These are phyloP conservation scores for Aphelinus certus DNA, from an alignment of 1,140 invertebrate genomes.

Conservation along the genomic window DNA sequence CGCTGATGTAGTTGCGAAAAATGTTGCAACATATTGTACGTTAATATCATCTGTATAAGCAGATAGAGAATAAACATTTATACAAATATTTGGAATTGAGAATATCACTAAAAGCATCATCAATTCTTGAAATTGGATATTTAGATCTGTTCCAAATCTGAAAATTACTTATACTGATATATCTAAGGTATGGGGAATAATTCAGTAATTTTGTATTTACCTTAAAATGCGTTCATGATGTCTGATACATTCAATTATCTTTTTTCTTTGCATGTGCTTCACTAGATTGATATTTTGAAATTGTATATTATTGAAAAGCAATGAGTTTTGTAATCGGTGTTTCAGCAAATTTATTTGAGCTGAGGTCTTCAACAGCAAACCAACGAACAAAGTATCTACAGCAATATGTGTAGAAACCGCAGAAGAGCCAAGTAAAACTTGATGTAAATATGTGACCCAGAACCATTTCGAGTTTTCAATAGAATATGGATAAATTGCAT, in stretches of 20 bases:
- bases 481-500: slow-evolving; percentile 23
- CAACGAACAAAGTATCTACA: slow-evolving; percentile 25
- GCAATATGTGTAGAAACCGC: slow-evolving; percentile 1
- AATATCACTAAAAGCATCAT: neutral
- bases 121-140: neutral
- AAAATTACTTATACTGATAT: neutral
- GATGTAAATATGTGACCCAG: slow-evolving; percentile 30
- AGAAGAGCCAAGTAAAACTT: slow-evolving; percentile 20
- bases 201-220: neutral
- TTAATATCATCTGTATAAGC: neutral
- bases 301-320: neutral
- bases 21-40: neutral
- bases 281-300: neutral
- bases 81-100: slow-evolving; percentile 25
- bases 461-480: slow-evolving; percentile 23
- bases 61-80: slow-evolving; percentile 8
- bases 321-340: slow-evolving; percentile 10
- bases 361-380: slow-evolving; percentile 6
- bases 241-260: neutral
- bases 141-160: slow-evolving; percentile 7
- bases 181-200: no score
- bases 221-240: slow-evolving; percentile 17
- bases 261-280: neutral
- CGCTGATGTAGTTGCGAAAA: neutral
- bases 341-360: slow-evolving; percentile 21